Conservation (phyloP, 2,797 vertebrate genomes). For the Onychomys arenicola region DNA sequence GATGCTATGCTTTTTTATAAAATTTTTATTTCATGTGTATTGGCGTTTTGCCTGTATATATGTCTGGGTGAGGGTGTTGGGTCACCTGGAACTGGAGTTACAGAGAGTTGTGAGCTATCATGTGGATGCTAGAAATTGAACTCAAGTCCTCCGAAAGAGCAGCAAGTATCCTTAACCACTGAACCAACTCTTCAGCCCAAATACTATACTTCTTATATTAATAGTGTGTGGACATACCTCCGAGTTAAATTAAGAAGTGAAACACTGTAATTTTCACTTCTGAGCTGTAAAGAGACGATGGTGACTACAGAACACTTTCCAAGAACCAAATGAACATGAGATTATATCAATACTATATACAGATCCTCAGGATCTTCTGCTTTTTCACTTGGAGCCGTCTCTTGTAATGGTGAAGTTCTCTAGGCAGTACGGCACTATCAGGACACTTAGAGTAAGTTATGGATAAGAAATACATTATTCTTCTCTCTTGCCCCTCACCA, state of each 20-base stretch:
- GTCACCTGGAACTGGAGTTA: neutral
- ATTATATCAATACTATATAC: neutral
- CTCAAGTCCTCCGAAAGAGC: no score
- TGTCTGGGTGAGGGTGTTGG: neutral
- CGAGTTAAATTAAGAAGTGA: neutral
- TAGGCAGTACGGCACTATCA: neutral
- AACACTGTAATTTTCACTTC: neutral
- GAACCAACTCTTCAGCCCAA: neutral
- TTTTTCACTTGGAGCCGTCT: neutral
- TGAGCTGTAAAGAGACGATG: neutral
- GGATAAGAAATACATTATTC: slow-evolving; percentile 7
- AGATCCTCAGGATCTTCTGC: neutral
- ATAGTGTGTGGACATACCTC: neutral
- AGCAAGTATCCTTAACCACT: neutral
- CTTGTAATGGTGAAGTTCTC: neutral
- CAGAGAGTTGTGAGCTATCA: neutral
- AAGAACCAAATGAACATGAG: neutral
- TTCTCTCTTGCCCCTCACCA: neutral
- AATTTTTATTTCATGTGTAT: neutral
- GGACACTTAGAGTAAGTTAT: neutral
- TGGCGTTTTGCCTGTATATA: neutral
- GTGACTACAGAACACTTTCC: neutral
- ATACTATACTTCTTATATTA: neutral
- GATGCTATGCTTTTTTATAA: neutral
- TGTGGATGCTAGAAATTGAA: neutral